phyloP scores from a whole-genome alignment of 2,888 invertebrate genomes.

The Muschampia plurimacula region DNA sequence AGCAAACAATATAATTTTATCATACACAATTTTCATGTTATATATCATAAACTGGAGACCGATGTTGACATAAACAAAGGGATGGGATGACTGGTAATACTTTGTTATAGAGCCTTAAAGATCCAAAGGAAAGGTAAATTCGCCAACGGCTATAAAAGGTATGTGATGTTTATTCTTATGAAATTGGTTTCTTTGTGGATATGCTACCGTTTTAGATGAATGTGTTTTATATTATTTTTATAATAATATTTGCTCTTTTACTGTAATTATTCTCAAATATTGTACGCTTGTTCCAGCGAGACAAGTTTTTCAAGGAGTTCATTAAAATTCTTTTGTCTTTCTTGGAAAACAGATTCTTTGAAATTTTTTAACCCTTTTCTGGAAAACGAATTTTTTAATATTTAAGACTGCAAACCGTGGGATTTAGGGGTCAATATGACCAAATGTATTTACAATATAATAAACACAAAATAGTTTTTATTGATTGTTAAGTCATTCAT shows the following conservation, averaged over 20 bases:
- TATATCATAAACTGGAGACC: constrained; percentile 13
- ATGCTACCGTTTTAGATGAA: background rate
- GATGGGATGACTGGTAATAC: constrained; percentile 15
- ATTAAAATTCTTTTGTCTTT: background rate
- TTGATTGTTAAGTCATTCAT: too few relatives aligned
- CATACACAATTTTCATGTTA: constrained; percentile 6
- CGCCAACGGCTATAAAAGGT: constrained; percentile 23
- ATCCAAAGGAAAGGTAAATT: constrained; percentile 24
- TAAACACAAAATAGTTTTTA: too few relatives aligned
- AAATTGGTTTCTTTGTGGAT: constrained; percentile 16
- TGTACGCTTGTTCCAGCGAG: constrained; percentile 2
- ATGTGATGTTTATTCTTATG: constrained; percentile 29
- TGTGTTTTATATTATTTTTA: constrained; percentile 1
- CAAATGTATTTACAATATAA: too few relatives aligned
- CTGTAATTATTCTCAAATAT: background rate
- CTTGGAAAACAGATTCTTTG: too few relatives aligned
- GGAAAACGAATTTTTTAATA: too few relatives aligned
- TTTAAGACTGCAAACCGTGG: too few relatives aligned
- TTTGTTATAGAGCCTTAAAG: constrained; percentile 27
- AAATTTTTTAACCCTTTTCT: too few relatives aligned
- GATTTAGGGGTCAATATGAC: too few relatives aligned
- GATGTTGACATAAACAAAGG: constrained; percentile 28
- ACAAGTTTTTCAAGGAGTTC: background rate
- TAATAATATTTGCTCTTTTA: background rate
- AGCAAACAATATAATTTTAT: constrained; percentile 8